These are phyloP conservation scores for Lepetodrilus schrolli DNA, from an alignment of 2,888 invertebrate species.

Conservation along the genomic window DNA sequence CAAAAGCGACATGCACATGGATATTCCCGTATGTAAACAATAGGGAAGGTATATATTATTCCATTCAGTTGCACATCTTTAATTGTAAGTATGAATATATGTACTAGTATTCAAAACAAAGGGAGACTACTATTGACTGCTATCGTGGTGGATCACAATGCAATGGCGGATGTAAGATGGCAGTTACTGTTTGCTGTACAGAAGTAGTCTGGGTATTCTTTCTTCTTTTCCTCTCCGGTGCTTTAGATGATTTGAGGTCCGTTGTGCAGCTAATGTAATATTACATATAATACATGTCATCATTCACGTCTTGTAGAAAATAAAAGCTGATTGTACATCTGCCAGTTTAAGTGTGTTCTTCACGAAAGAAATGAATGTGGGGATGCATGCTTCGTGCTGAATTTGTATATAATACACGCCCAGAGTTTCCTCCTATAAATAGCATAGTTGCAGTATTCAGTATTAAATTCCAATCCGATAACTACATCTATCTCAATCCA, in stretches of 20 bases:
- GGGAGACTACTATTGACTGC: neutral
- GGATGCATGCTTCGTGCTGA: no score
- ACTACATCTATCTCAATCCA: no score
- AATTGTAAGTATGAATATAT: neutral
- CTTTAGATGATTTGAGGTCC: constrained; percentile 11
- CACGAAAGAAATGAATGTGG: neutral
- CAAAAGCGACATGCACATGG: no score
- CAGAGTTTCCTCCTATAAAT: no score
- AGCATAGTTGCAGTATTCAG: no score
- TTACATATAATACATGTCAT: neutral
- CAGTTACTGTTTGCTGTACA: neutral
- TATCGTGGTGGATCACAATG: neutral
- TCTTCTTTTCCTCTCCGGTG: neutral
- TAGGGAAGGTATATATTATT: no score
- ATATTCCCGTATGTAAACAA: no score
- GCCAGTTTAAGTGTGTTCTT: constrained; percentile 9
- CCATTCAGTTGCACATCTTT: neutral
- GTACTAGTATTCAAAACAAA: no score
- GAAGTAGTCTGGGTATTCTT: neutral
- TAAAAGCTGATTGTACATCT: constrained; percentile 17
- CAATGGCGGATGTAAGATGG: neutral
- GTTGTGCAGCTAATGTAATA: constrained; percentile 20
- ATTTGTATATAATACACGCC: no score
- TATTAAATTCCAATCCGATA: no score
- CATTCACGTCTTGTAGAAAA: constrained; percentile 4